Evolutionary conservation across 2,797 vertebrate species (phyloP).

Genomic region (Falco cherrug): DNA sequence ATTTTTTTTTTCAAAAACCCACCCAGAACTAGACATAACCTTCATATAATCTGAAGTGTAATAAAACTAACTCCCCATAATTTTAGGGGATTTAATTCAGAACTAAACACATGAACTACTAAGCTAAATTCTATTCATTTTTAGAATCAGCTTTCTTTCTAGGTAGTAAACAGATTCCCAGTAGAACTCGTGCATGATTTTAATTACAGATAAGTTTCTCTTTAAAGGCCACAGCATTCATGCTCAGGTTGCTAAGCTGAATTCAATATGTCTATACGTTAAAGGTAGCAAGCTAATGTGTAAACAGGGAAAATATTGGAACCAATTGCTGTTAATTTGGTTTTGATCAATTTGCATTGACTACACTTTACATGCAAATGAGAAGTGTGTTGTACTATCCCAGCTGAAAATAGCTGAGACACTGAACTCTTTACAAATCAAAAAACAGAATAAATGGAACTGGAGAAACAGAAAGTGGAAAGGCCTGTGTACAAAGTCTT

Average conservation of each 20-base stretch:
- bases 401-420: slow-evolving; percentile 45
- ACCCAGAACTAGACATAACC: neutral
- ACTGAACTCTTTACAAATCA: neutral
- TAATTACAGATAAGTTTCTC: slow-evolving; percentile 99
- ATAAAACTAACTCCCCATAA: slow-evolving; percentile 35
- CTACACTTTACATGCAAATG: slow-evolving; percentile 96
- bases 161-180: slow-evolving; percentile 77
- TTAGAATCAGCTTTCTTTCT: slow-evolving; percentile 73
- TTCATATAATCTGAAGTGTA: neutral
- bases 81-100: slow-evolving; percentile 64
- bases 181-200: slow-evolving; percentile 91
- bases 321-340: slow-evolving; percentile 89
- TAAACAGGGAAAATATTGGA: slow-evolving; percentile 91
- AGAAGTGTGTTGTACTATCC: slow-evolving; percentile 75
- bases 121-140: slow-evolving; percentile 66
- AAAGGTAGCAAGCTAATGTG: slow-evolving; percentile 86
- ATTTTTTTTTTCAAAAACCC: neutral
- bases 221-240: slow-evolving; percentile 84
- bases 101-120: slow-evolving; percentile 46
- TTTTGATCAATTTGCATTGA: slow-evolving; percentile 94
- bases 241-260: slow-evolving; percentile 94
- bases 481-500: neutral
- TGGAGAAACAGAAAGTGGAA: neutral
- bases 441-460: neutral
- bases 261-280: slow-evolving; percentile 93